Conservation (phyloP, 2,113 vertebrate genomes). For the Campylorhamphus procurvoides region DNA sequence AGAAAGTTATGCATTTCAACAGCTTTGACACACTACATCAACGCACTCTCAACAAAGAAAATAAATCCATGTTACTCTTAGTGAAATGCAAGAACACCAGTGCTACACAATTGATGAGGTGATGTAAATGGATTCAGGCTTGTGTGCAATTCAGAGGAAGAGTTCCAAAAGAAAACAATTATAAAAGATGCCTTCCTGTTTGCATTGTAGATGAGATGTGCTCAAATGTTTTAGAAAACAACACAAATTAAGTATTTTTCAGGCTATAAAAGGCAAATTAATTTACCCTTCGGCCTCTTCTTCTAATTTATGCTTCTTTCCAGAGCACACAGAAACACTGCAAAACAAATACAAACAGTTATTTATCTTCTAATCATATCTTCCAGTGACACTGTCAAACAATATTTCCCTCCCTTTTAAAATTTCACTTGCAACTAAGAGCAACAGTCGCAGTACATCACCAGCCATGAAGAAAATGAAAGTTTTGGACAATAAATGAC, state of each 20-base stretch:
- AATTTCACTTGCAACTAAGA: neutral
- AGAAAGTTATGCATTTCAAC: neutral
- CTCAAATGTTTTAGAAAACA: neutral
- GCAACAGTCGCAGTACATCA: neutral
- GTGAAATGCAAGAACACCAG: neutral
- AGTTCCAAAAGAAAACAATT: neutral
- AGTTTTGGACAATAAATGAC: neutral
- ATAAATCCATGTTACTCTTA: neutral
- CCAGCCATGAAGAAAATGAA: neutral
- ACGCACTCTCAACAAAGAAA: neutral
- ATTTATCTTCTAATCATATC: neutral
- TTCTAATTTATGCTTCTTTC: conserved; percentile 77
- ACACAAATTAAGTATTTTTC: neutral
- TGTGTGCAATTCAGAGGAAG: neutral
- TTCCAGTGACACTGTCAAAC: neutral
- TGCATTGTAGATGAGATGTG: neutral
- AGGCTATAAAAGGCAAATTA: neutral
- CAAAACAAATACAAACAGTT: neutral
- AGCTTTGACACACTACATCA: neutral
- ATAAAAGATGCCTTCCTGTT: neutral
- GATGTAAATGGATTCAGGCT: neutral
- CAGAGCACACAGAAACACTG: conserved; percentile 54
- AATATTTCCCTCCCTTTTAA: neutral
- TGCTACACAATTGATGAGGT: neutral
- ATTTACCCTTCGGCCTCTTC: conserved; percentile 76